Percentiles rank a stretch among this genome's conserved stretches.
These are phyloP conservation scores for Cremastinae sp. DNA, from an alignment of 2,888 invertebrate species.

Conservation along the genomic window DNA sequence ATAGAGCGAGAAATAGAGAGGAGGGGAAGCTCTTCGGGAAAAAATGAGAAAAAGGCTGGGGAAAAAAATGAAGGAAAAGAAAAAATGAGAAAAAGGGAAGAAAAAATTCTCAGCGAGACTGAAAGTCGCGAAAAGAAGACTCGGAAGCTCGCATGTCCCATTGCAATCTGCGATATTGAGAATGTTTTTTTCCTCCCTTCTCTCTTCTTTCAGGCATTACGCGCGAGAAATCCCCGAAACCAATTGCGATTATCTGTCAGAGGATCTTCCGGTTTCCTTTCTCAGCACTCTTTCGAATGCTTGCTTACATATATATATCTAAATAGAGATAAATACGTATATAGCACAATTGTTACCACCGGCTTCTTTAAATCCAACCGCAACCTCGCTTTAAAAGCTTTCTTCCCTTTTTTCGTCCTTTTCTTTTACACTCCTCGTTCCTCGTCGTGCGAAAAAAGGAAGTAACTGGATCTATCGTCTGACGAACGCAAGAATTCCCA, in stretches of 20 bases:
- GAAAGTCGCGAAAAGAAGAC: slow-evolving; percentile 58
- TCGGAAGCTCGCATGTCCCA: slow-evolving; percentile 69
- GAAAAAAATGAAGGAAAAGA: slow-evolving; percentile 10
- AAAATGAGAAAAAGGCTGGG: slow-evolving; percentile 23
- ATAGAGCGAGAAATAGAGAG: background rate
- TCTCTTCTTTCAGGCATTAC: slow-evolving; percentile 39
- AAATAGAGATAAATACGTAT: slow-evolving; percentile 1
- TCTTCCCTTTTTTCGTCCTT: slow-evolving; percentile 32
- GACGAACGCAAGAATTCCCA: slow-evolving; percentile 9
- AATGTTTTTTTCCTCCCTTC: slow-evolving; percentile 69
- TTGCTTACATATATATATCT: slow-evolving; percentile 6
- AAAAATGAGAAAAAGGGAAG: slow-evolving; percentile 27
- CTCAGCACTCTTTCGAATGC: slow-evolving; percentile 19
- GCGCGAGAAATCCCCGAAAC: slow-evolving; percentile 65
- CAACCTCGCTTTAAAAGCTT: slow-evolving; percentile 26
- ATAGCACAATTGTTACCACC: slow-evolving; percentile 18
- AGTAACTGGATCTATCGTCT: slow-evolving; percentile 32
- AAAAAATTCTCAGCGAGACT: slow-evolving; percentile 45
- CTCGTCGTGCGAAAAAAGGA: slow-evolving; percentile 22
- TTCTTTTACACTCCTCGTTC: slow-evolving; percentile 36
- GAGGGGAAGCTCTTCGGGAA: slow-evolving; percentile 6
- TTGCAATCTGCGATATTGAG: slow-evolving; percentile 71
- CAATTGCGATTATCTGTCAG: slow-evolving; percentile 76
- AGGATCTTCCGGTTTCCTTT: slow-evolving; percentile 51
- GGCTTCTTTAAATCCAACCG: slow-evolving; percentile 17